Conservation (phyloP, 1,140 invertebrate genomes). For the Homarus americanus region DNA sequence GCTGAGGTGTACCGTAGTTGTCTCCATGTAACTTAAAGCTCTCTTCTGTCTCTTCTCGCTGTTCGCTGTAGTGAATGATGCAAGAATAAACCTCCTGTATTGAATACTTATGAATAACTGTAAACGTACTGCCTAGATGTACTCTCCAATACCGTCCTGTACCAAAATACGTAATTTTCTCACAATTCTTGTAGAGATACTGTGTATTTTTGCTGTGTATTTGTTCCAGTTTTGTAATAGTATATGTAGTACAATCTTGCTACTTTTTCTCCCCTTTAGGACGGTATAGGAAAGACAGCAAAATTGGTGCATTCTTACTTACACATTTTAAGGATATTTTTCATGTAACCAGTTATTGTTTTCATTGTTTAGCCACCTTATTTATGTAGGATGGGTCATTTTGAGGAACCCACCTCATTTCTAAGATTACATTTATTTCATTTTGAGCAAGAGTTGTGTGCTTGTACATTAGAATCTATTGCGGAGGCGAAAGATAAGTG, state of each 20-base stretch:
- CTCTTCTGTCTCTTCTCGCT: conserved; percentile 74
- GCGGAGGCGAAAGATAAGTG: conserved; percentile 69
- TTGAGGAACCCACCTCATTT: conserved; percentile 49
- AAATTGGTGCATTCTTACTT: conserved; percentile 72
- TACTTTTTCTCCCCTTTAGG: conserved; percentile 70
- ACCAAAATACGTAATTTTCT: conserved; percentile 75
- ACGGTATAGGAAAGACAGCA: conserved; percentile 75
- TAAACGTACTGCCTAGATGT: conserved; percentile 71
- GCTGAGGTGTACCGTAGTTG: conserved; percentile 72
- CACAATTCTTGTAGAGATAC: conserved; percentile 72
- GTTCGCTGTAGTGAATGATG: conserved; percentile 73
- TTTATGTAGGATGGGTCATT: conserved; percentile 64
- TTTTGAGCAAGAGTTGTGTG: conserved; percentile 70
- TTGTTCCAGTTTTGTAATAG: conserved; percentile 74
- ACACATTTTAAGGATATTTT: conserved; percentile 66
- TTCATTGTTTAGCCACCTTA: conserved; percentile 70
- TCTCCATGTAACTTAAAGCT: conserved; percentile 71
- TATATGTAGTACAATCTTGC: conserved; percentile 73
- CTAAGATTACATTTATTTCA: conserved; percentile 62
- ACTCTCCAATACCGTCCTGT: conserved; percentile 75
- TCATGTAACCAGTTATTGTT: conserved; percentile 69
- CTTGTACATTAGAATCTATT: conserved; percentile 70
- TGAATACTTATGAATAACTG: conserved; percentile 68
- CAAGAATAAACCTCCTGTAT: conserved; percentile 71
- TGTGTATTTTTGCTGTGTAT: conserved; percentile 73